phyloP scores from a whole-genome alignment of 2,797 vertebrate genomes.

The Crenichthys baileyi region DNA sequence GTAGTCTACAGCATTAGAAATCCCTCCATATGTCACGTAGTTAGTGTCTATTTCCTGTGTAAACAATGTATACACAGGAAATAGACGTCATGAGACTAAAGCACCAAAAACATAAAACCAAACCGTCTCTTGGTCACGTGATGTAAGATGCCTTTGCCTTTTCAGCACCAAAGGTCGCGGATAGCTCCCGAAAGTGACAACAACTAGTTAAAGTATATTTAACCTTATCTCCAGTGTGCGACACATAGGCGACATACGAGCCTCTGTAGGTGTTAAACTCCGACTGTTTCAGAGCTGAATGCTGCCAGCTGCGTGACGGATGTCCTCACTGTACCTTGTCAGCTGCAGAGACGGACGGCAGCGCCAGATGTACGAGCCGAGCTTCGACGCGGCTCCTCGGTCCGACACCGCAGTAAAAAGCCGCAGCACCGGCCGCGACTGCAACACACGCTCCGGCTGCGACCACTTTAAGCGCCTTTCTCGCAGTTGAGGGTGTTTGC shows the following conservation, averaged over 20 bases:
- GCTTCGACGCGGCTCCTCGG: conserved; percentile 48
- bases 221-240: background rate
- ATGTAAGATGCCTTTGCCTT: conserved; percentile 23
- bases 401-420: conserved; percentile 2
- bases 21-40: background rate
- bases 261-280: background rate
- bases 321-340: conserved; percentile 64
- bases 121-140: conserved; percentile 43
- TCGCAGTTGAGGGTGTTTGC: conserved; percentile 7
- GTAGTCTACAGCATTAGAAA: background rate
- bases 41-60: background rate
- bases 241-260: background rate
- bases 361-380: conserved; percentile 53
- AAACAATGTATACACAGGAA: background rate
- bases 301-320: background rate
- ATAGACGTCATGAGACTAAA: background rate
- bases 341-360: conserved; percentile 73
- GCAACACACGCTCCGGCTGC: conserved; percentile 46
- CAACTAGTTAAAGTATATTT: background rate
- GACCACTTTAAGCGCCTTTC: conserved; percentile 35
- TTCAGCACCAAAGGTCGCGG: conserved; percentile 78
- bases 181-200: conserved; percentile 65
- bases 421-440: conserved; percentile 50
- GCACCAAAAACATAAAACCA: background rate
- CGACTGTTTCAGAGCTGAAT: background rate